Percentiles rank a stretch among this genome's conserved stretches.
These are phyloP conservation scores for Chamaetylas fuelleborni DNA, from an alignment of 2,113 vertebrate genomes.

Conservation along the genomic window DNA sequence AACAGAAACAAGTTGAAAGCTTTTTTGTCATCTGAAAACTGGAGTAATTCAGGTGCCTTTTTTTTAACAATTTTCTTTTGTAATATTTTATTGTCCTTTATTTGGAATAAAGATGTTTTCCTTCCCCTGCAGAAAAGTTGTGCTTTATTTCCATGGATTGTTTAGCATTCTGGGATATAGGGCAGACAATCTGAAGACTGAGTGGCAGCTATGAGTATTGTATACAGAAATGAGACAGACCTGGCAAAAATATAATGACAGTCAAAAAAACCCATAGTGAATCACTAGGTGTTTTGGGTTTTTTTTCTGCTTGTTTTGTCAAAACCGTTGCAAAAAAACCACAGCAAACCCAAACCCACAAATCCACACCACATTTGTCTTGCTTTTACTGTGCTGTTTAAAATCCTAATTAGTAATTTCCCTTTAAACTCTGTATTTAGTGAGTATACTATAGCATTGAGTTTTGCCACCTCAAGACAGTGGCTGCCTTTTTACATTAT, in stretches of 20 bases:
- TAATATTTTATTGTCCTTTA: background rate
- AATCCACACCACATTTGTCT: background rate
- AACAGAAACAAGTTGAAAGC: background rate
- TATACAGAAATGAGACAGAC: background rate
- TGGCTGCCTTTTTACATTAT: background rate
- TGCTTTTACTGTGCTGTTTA: background rate
- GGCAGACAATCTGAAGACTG: background rate
- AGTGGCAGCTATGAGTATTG: background rate
- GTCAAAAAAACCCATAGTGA: fast-evolving
- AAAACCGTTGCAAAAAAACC: background rate
- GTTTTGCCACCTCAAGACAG: background rate
- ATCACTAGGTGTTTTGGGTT: fast-evolving
- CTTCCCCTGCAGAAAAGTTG: background rate
- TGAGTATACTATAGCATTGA: background rate
- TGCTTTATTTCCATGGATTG: background rate
- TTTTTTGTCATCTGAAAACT: background rate
- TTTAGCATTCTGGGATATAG: background rate
- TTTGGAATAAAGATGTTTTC: background rate
- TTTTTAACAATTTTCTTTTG: background rate
- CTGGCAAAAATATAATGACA: background rate
- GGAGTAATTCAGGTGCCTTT: background rate
- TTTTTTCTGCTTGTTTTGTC: background rate
- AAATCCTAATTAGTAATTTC: background rate
- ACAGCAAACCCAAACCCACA: background rate
- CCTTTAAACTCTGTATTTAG: background rate